Evolutionary conservation across 2,888 invertebrate genomes (phyloP).

Genomic region (Meiosimyza decipiens): DNA sequence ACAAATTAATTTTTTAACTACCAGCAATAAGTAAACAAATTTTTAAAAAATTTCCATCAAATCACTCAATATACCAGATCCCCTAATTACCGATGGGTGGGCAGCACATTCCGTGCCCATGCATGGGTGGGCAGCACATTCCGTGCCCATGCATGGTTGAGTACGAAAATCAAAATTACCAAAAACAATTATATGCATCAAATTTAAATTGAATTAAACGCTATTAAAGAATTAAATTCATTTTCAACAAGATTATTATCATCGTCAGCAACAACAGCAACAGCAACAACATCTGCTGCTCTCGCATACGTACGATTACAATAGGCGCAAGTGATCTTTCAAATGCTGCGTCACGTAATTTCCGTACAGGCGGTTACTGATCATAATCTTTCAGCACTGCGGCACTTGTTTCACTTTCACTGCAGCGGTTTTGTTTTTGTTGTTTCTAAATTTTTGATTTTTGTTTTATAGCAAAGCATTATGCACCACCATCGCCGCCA

Average conservation of each 20-base stretch:
- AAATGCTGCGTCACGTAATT: constrained; percentile 3
- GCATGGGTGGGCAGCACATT: too few species aligned
- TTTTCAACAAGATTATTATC: constrained; percentile 22
- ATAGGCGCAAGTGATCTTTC: background rate
- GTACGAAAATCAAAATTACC: constrained; percentile 25
- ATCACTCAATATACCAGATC: too few species aligned
- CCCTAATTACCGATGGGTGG: too few species aligned
- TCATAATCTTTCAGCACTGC: constrained; percentile 5
- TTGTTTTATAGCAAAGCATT: too few species aligned
- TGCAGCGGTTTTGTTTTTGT: background rate
- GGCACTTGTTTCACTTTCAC: constrained; percentile 25
- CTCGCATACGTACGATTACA: background rate
- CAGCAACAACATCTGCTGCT: constrained; percentile 27
- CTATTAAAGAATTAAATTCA: constrained; percentile 36
- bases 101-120: too few species aligned
- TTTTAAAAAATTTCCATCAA: too few species aligned
- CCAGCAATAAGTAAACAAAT: too few species aligned
- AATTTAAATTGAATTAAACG: constrained; percentile 47
- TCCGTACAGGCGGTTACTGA: background rate
- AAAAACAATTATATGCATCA: constrained; percentile 40
- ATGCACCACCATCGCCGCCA: background rate
- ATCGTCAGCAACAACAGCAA: constrained; percentile 27
- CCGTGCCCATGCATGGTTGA: too few species aligned
- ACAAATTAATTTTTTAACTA: too few species aligned
- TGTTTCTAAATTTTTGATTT: background rate